Evolutionary conservation across 1,140 invertebrate genomes (phyloP).

Genomic region (Colletes latitarsis): DNA sequence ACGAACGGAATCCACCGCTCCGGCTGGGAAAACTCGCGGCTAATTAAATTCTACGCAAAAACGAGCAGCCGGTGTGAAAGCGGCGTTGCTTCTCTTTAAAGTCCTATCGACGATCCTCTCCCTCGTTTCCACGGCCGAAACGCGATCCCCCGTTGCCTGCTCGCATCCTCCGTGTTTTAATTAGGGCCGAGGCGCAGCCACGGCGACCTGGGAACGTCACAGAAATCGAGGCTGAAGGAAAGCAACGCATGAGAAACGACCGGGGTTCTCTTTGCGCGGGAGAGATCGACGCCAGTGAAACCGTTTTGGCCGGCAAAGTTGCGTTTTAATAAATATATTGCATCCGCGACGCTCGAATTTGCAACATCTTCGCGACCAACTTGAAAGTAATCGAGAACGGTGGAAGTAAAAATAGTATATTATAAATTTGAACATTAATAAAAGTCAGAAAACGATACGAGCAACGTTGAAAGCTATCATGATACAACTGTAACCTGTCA

Average conservation of each 20-base stretch:
- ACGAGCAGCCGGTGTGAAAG: conserved; percentile 52
- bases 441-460: too few species aligned
- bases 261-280: neutral
- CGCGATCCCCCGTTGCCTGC: neutral
- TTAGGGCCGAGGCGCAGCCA: conserved; percentile 52
- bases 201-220: conserved; percentile 66
- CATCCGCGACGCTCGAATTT: too few species aligned
- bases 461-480: too few species aligned
- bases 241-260: conserved; percentile 68
- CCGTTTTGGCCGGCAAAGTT: too few species aligned
- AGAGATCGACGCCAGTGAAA: neutral
- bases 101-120: conserved; percentile 49
- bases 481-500: too few species aligned
- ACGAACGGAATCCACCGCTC: neutral
- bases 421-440: too few species aligned
- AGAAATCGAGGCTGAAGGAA: conserved; percentile 63
- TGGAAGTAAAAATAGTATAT: too few species aligned
- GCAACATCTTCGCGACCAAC: too few species aligned
- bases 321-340: too few species aligned
- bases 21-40: conserved; percentile 60
- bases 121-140: conserved; percentile 69
- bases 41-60: conserved; percentile 72
- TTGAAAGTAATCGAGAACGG: too few species aligned
- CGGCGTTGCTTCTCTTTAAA: conserved; percentile 18
- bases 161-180: conserved; percentile 53